These are phyloP conservation scores for Ditula angustiorana DNA, from an alignment of 2,888 invertebrate species.

Conservation along the genomic window DNA sequence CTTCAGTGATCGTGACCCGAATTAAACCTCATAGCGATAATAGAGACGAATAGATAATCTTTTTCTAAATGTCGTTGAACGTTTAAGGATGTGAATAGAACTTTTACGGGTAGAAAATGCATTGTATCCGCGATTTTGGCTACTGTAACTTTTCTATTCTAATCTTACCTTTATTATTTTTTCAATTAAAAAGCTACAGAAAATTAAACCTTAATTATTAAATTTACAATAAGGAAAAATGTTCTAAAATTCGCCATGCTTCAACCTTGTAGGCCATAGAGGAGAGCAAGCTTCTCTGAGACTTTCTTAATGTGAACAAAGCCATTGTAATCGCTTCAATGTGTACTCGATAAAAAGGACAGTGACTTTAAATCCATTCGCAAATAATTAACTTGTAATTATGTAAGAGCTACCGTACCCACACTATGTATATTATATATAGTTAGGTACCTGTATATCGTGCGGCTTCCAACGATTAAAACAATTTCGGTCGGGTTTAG, in stretches of 20 bases:
- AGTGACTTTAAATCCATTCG: not conserved
- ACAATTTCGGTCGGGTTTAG: constrained; percentile 80
- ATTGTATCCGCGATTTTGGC: too few species aligned
- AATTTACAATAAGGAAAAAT: too few species aligned
- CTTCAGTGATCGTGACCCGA: constrained; percentile 57
- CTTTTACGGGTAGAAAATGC: not conserved
- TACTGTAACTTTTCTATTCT: not conserved
- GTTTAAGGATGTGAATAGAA: not conserved
- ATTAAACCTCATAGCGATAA: constrained; percentile 22
- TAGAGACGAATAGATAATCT: constrained; percentile 19
- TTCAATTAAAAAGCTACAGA: too few species aligned
- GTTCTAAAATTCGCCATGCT: too few species aligned
- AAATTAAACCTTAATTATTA: too few species aligned
- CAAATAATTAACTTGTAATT: constrained; percentile 19
- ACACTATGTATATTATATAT: constrained; percentile 10
- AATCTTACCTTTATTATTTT: too few species aligned
- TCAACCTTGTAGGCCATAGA: not conserved
- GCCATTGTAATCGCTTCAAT: not conserved
- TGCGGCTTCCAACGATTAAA: constrained; percentile 82
- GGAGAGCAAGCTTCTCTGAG: not conserved
- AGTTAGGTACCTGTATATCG: constrained; percentile 50
- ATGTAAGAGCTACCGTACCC: constrained; percentile 6
- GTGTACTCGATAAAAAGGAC: not conserved
- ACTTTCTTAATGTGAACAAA: not conserved
- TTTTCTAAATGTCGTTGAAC: not conserved